Evolutionary conservation across 2,113 vertebrate genomes (phyloP), one percentile per base, ranked within the genome.

Genomic region (Phaethornis superciliosus): DNA sequence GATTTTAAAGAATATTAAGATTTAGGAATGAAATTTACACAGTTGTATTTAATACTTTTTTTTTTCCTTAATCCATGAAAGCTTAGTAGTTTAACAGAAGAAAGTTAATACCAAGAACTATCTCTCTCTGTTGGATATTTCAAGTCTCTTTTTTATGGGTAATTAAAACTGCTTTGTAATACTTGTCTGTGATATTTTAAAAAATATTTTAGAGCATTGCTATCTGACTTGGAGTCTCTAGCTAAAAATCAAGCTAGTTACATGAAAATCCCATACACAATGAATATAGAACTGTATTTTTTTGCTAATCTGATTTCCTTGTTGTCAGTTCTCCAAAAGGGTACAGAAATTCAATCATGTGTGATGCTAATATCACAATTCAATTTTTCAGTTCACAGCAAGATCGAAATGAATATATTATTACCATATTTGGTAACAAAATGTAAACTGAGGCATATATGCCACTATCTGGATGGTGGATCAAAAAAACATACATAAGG

Each of bases 21-120:
- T 75, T 91, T 86, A 93, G 42, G 46, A 77, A 85, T 64, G 24
- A 93, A 94, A 91, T 67, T 60, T 85, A 35, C 33, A 35, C 22
- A 23, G 17, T 24, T 30, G 17, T 18, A 20, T 88, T 78, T 67
- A 83, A 63, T 83, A 5, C 4, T n/a, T 56, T 56, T 63, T 42
- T 10, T 40, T 40, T n/a, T n/a, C n/a, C n/a, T n/a, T 62, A 83
- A 74, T 81, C 75, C 6, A 32, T 47, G 12, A 79, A 89, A 91
- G 0, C 8, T 81, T 81, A 70, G 23, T 49, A 67, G 74, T 87
- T 83, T 79, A 85, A 81, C 13, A 55, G 9, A 65, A 62, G 16
- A 19, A 90, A 62, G 9, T 42, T 87, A 82, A 81, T 68, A 27
- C 4, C 7, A 78, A 72, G 23, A 72, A n/a, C 27, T 65, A 40